A percentile compares a stretch with the other conserved stretches of the same genome.
These are phyloP conservation scores for Epinephelus coioides DNA, from an alignment of 2,797 vertebrate genomes.

Conservation along the genomic window DNA sequence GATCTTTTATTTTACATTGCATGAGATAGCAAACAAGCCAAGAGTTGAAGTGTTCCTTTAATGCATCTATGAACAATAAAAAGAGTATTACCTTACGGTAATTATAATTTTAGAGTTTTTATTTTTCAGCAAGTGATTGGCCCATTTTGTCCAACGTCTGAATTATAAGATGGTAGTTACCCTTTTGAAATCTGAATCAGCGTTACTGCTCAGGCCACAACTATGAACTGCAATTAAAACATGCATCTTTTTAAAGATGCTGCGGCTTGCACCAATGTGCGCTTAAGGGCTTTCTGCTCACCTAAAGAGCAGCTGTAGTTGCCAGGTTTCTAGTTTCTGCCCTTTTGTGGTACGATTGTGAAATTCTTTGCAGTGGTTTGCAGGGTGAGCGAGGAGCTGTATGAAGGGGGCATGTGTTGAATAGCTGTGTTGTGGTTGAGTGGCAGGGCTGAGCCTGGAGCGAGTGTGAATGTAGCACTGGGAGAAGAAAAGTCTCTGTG, in stretches of 20 bases:
- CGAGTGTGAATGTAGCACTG: constrained; percentile 78
- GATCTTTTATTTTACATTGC: no score
- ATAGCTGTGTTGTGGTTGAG: constrained; percentile 74
- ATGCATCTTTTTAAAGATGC: constrained; percentile 60
- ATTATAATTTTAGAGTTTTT: no score
- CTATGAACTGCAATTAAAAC: constrained; percentile 58
- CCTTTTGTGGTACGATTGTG: constrained; percentile 75
- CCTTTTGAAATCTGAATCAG: constrained; percentile 31
- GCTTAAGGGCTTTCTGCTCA: constrained; percentile 52
- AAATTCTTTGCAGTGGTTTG: constrained; percentile 79
- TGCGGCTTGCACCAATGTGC: constrained; percentile 41
- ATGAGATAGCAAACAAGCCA: no score
- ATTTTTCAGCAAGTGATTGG: not conserved
- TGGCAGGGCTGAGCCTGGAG: constrained; percentile 75
- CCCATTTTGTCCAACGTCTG: not conserved
- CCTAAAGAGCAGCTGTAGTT: constrained; percentile 73
- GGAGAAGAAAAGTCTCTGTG: constrained; percentile 86
- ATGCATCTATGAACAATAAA: no score
- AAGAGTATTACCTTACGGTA: no score
- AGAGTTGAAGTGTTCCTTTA: no score
- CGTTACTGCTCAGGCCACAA: constrained; percentile 34
- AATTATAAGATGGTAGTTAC: constrained; percentile 15
- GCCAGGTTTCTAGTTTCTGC: constrained; percentile 74
- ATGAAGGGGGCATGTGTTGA: constrained; percentile 70
- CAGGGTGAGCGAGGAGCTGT: constrained; percentile 57